Evolutionary conservation across 2,113 vertebrate species (phyloP), one percentile per base, ranked within the genome.

Genomic region (Crotalus helleri): DNA sequence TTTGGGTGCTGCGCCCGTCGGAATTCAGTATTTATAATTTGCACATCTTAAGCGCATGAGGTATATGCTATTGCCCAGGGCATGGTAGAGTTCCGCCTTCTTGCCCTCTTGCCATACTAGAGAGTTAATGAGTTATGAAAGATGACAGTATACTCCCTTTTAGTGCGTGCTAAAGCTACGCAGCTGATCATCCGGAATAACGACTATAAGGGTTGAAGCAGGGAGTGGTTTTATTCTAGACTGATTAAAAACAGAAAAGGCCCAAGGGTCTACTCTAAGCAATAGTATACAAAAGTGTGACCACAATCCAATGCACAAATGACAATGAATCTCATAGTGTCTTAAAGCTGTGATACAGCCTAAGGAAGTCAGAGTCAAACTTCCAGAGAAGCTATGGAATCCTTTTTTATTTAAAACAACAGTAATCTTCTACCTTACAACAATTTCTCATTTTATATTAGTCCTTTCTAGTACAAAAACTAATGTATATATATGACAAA

Each of bases 101-200:
- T 44, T 69, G 26, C 61, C 53, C 21, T 19, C 26, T 23, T 89
- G 26, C 24, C 61, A 39, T 26, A 29, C 33, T 49, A 15, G 12
- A 81, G 33, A 86, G 88, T 93, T 93, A 93, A 90, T 90, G 26
- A 93, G 64, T 90, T 53, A 53, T n/a, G 5, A n/a, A 53, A 93
- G 21, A 46, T 57, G 88, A 55, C 17, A n/a, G 57, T 24, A 55
- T 5, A 26, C 23, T 12, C 13, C 55, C 39, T 90, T 53, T 23
- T 7, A 57, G 29, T 51, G 44, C 17, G 0, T 89, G 26, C 39
- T 54, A 24, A 88, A 88, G n/a, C 61, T 19, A 1, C 10, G 15
- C 46, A 33, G 13, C n/a, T 57, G n/a, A 9, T 49, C 74, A 88
- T 10, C 64, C 53, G 81, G 81, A 49, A 33, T 89, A 57, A 69